Evolutionary conservation across 1,140 invertebrate genomes (phyloP).

Genomic region (Dinoponera quadriceps): DNA sequence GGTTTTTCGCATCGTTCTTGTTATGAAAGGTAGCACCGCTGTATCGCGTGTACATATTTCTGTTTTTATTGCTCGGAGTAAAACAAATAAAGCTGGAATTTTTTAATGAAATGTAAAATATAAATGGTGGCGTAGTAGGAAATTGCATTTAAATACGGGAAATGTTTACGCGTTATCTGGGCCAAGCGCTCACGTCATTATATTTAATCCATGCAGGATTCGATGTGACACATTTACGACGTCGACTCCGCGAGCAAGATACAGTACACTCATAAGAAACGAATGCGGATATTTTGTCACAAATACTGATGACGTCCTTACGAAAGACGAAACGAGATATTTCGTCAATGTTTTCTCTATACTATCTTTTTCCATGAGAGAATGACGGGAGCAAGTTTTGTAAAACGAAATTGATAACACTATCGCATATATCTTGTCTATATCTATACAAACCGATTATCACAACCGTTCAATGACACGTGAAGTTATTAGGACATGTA

Average conservation of each 20-base stretch:
- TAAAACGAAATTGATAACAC: neutral
- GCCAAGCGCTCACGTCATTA: conserved; percentile 25
- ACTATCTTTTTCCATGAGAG: neutral
- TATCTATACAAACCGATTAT: conserved; percentile 15
- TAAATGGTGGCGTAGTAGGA: neutral
- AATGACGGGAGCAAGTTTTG: neutral
- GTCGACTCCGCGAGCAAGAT: neutral
- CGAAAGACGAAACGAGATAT: neutral
- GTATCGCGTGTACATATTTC: no score
- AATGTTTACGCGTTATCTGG: conserved; percentile 58
- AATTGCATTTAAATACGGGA: conserved; percentile 27
- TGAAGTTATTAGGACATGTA: neutral
- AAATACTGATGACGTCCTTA: neutral
- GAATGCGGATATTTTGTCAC: conserved; percentile 15
- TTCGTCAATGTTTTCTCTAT: neutral
- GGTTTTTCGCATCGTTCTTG: neutral
- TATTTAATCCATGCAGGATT: conserved; percentile 45
- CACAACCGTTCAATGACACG: neutral
- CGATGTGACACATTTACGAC: conserved; percentile 62
- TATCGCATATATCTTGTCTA: neutral
- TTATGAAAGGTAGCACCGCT: neutral
- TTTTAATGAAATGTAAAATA: neutral
- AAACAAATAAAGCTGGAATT: neutral
- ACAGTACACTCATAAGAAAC: conserved; percentile 2
- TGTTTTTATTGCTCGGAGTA: neutral